Evolutionary conservation across 2,797 vertebrate species (phyloP), one percentile per base, ranked within the genome.

Genomic region (Eospalax fontanierii): DNA sequence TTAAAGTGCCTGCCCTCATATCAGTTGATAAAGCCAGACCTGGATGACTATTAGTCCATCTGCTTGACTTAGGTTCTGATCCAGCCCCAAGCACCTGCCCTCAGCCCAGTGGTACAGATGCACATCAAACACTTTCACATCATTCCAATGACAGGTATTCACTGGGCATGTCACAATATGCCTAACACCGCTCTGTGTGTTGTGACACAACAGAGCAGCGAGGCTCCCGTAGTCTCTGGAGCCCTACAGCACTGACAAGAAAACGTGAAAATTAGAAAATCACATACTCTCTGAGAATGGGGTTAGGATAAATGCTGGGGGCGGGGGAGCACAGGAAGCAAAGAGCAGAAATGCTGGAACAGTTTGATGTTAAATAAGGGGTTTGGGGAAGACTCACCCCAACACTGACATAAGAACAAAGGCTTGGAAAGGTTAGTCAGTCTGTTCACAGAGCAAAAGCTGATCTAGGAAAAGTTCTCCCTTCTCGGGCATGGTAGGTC

Each of bases 381-480:
- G 89, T 57, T 81, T 75, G 71, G 76, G 63, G 63, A 84, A 87
- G 33, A 33, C 40, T 91, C 65, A 9, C 54, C 84, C 61, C 80
- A 83, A 91, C 50, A 61, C 76, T 54, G 81, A 71, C 63, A 40
- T 43, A 5, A 21, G 35, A 91, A 88, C 91, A 94, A 90, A 92
- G 92, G 71, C 78, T 57, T 82, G 70, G 81, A 92, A 83, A 85
- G 71, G 93, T 73, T 73, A 82, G 28, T 9, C 7, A 93, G 73
- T 46, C 21, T 5, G 30, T 59, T 18, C 66, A 0, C 16, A 14
- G 3, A 35, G 11, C 22, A 28, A 26, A 71, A n/a, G 38, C 70
- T 68, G 38, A 12, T 46, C 30, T 5, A 38, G 46, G 79, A 59
- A 59, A 88, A 79, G 19, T 46, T 46, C 38, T 79, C 83, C 40